phyloP scores from a whole-genome alignment of 2,797 vertebrate species.

The Falco berigora region DNA sequence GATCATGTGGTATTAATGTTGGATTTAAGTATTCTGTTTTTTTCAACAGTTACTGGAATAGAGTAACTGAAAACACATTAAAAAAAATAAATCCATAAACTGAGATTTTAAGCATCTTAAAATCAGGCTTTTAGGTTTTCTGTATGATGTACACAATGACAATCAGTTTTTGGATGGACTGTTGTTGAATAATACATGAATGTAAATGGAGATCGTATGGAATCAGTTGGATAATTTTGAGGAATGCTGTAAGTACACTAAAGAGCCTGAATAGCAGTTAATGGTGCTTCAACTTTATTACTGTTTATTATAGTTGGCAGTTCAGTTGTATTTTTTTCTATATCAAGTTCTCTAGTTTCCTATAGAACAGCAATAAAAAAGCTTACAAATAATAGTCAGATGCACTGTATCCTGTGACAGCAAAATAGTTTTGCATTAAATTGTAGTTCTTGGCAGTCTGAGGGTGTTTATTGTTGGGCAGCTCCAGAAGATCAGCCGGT shows the following conservation, averaged over 20 bases:
- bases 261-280: constrained; percentile 61
- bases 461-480: background rate
- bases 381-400: constrained; percentile 42
- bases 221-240: constrained; percentile 58
- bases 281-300: constrained; percentile 63
- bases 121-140: constrained; percentile 1
- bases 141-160: constrained; percentile 11
- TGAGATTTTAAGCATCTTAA: constrained; percentile 13
- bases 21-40: background rate
- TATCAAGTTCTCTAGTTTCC: constrained; percentile 17
- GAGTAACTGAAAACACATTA: background rate
- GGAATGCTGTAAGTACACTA: constrained; percentile 54
- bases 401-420: constrained; percentile 15
- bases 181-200: constrained; percentile 62
- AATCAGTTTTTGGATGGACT: constrained; percentile 49
- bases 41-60: background rate
- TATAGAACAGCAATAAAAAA: constrained; percentile 50
- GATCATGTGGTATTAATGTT: background rate
- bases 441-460: background rate
- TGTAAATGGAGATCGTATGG: constrained; percentile 50
- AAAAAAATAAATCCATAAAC: background rate
- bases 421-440: background rate
- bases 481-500: background rate
- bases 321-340: constrained; percentile 10
- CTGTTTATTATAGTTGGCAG: constrained; percentile 55